Evolutionary conservation across 2,113 vertebrate species (phyloP), one percentile per base, ranked within the genome.

Genomic region (Hippocampus comes): DNA sequence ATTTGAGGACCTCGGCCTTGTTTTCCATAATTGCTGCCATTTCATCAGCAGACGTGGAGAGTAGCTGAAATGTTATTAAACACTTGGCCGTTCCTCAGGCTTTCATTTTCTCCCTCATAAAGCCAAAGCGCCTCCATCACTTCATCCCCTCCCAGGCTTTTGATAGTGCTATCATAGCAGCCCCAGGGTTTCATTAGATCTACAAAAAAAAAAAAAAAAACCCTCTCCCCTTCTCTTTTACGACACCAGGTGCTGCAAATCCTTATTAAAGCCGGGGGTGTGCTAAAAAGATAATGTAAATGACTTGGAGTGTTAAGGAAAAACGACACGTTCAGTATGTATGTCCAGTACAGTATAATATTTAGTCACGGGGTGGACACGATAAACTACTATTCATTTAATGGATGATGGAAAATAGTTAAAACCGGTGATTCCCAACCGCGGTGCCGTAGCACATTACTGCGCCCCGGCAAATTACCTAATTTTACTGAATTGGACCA

Each of bases 121-220:
- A 82, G 72, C 63, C 56, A 5, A 60, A 76, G 73, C 72, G 56
- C 30, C 71, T 61, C 66, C 56, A 41, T 34, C 61, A 64, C 18
- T 57, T 56, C 42, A 1, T 61, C 38, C 46, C 53, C 43, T 43
- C 23, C 42, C 63, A 57, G 67, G 51, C 72, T 38, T 66, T 53
- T 73, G 61, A 3, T n/a, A 21, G 61, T 57, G 74, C 71, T 68
- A 20, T 80, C 73, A 73, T 71, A 73, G 71, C 68, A 59, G 72
- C 84, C 78, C 71, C 76, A 70, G 82, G 82, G 74, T 83, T 89
- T 89, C 87, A 89, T 88, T 86, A 83, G 74, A 80, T 75, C 73
- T 46, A 72, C 73, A 10, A 30, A 56, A 67, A 71, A 72, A 83
- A 85, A 72, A 83, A 80, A 73, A 73, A 34, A 34, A 34, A 4